A percentile compares a stretch with the other conserved stretches of the same genome.
These are phyloP conservation scores for Coturnix japonica DNA, from an alignment of 2,113 vertebrate genomes.

Conservation along the genomic window DNA sequence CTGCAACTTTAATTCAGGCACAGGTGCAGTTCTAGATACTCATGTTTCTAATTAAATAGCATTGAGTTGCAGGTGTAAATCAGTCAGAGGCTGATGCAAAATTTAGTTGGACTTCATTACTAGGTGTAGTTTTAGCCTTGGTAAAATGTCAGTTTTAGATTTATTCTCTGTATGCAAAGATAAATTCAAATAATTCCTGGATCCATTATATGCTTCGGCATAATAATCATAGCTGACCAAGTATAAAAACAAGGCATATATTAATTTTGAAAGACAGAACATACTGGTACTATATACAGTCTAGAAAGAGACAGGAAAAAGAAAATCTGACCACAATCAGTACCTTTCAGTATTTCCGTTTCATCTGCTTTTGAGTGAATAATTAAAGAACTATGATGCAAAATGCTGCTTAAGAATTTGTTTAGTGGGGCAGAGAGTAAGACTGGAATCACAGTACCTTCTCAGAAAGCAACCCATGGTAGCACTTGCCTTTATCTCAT, in stretches of 20 bases:
- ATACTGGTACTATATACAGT: background rate
- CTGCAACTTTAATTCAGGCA: slow-evolving; percentile 12
- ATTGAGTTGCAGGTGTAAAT: slow-evolving; percentile 33
- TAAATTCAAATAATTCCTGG: background rate
- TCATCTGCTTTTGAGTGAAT: background rate
- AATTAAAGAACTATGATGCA: background rate
- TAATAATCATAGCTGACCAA: background rate
- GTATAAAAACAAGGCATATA: slow-evolving; percentile 14
- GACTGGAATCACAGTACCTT: background rate
- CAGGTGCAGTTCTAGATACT: slow-evolving; percentile 21
- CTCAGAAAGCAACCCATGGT: background rate
- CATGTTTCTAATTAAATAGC: slow-evolving; percentile 1
- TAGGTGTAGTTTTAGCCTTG: background rate
- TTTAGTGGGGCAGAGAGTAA: background rate
- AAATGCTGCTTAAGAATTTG: background rate
- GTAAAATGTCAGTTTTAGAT: slow-evolving; percentile 7
- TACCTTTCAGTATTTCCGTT: background rate
- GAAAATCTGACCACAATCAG: background rate
- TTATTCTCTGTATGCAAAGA: background rate
- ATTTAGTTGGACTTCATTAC: slow-evolving; percentile 5
- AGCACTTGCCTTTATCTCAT: background rate
- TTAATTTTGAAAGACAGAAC: background rate
- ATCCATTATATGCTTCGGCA: background rate
- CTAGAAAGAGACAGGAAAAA: background rate
- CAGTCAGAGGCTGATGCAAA: background rate